Evolutionary conservation across 2,888 invertebrate species (phyloP).

Genomic region (Chaetogeoica ovagalla): DNA sequence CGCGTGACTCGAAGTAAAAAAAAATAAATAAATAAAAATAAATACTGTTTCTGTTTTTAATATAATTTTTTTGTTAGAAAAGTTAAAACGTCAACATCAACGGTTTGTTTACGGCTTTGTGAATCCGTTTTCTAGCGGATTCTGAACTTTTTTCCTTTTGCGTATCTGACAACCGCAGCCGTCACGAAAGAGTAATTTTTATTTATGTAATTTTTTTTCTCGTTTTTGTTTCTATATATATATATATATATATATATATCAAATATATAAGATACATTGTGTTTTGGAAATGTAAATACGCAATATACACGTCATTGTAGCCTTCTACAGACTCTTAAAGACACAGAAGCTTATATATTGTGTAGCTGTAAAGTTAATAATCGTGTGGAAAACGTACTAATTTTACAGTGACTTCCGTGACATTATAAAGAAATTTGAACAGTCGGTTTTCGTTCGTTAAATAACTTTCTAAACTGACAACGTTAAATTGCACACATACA

Average conservation of each 20-base stretch:
- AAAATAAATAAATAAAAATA: constrained; percentile 6
- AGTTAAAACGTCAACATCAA: constrained; percentile 44
- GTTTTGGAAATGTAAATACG: constrained; percentile 14
- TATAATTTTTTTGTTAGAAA: constrained; percentile 9
- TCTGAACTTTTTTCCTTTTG: constrained; percentile 24
- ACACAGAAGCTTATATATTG: too few species aligned
- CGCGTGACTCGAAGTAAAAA: not conserved
- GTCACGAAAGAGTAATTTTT: constrained; percentile 30
- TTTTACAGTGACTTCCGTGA: too few species aligned
- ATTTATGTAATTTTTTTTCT: not conserved
- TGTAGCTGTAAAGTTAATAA: too few species aligned
- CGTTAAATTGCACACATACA: too few species aligned
- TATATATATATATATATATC: too few species aligned
- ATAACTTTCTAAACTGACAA: too few species aligned
- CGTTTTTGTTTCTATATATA: not conserved
- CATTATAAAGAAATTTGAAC: too few species aligned
- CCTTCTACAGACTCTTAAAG: too few species aligned
- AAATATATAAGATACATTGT: not conserved
- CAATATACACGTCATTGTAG: too few species aligned
- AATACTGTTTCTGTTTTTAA: constrained; percentile 11
- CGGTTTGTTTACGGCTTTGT: constrained; percentile 42
- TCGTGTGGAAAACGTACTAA: too few species aligned
- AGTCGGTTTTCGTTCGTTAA: too few species aligned
- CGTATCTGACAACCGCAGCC: constrained; percentile 39
- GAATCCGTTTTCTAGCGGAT: constrained; percentile 23